Evolutionary conservation across 2,113 vertebrate species (phyloP), one percentile per base, ranked within the genome.

Genomic region (Rhinichthys klamathensis): DNA sequence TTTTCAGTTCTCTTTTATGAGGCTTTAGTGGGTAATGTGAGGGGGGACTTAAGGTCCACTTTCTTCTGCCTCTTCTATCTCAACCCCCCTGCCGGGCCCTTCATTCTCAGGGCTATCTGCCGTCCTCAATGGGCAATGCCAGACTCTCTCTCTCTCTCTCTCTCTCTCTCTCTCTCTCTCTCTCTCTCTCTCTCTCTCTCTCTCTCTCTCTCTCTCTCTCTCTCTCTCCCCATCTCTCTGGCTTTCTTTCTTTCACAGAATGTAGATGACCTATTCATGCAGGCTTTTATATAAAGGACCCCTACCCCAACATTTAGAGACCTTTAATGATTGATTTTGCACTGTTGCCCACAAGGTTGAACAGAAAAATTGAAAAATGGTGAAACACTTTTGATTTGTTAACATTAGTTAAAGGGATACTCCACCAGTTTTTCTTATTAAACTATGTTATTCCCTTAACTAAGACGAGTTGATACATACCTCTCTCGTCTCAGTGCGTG

Each of bases 181-280:
- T 38, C 61, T 61, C 72, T 30, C 8, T 38, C 51, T 79, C 46
- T 78, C 25, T 83, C 32, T 80, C 15, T 1, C 6, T 77, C 10
- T 27, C 72, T 70, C 72, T 23, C n/a, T 49, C 51, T 79, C 58
- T 77, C n/a, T 83, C 46, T 56, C 51, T 23, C 79, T 82, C 35
- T 83, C 58, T 69, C n/a, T 83, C 44, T 76, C 49, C n/a, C n/a
- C n/a, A n/a, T 27, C 79, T 80, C 44, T 67, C 67, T 80, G 3
- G 3, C 3, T 35, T 4, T 35, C 32, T 35, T 4, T 4, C 32
- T 35, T 4, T 35, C 32, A 0, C 32, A 74, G 70, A 74, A 46
- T 74, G 70, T n/a, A 74, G 41, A 74, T 74, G 41, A 74, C 70
- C 41, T 74, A 74, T 74, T 74, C 70, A 74, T 46, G 41, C 41